phyloP scores from a whole-genome alignment of 2,888 invertebrate species.

The Mythimna pallens region DNA sequence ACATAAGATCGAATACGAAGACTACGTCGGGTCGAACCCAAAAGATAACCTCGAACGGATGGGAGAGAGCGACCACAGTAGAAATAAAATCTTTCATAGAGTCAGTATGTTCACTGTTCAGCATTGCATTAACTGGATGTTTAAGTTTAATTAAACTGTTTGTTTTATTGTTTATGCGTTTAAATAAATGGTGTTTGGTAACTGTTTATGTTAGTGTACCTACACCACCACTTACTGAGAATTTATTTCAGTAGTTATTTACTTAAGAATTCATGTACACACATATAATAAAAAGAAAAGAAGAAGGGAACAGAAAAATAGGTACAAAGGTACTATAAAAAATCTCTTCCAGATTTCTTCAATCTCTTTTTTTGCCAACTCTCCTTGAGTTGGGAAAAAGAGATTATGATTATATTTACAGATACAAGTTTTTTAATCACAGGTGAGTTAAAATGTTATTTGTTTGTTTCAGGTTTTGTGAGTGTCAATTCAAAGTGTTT shows the following conservation, averaged over 20 bases:
- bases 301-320: background rate
- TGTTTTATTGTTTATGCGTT: conserved; percentile 14
- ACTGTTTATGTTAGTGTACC: background rate
- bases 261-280: too few relatives aligned
- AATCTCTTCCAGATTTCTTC: too few relatives aligned
- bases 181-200: conserved; percentile 3
- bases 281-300: background rate
- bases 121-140: conserved; percentile 14
- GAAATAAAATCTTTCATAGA: conserved; percentile 55
- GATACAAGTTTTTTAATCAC: background rate
- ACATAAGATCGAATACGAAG: conserved; percentile 58
- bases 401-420: background rate
- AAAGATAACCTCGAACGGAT: conserved; percentile 47
- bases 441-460: background rate
- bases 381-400: background rate
- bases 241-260: background rate
- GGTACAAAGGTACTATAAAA: background rate
- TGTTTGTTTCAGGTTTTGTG: conserved; percentile 38
- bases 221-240: background rate
- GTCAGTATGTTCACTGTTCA: conserved; percentile 30
- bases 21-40: conserved; percentile 48
- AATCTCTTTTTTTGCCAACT: background rate
- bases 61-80: conserved; percentile 31
- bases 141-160: conserved; percentile 32
- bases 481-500: conserved; percentile 21